A percentile compares a stretch with the other conserved stretches of the same genome.
These are phyloP conservation scores for Drosophila demipolita DNA, from an alignment of 2,888 invertebrate genomes.

Conservation along the genomic window DNA sequence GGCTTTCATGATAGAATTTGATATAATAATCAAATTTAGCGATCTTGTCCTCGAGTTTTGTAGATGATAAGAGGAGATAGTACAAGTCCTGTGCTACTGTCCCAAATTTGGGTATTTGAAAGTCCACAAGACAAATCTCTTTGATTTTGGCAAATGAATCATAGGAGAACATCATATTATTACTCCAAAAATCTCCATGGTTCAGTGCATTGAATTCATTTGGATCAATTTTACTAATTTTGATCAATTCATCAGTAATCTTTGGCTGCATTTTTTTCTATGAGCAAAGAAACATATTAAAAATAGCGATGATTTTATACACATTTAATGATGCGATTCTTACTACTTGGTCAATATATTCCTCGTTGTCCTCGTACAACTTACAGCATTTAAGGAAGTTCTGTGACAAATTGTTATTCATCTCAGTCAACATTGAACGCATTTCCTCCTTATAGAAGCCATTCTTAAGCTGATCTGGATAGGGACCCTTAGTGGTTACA, in stretches of 20 bases:
- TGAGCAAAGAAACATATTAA: background rate
- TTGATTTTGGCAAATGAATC: slow-evolving; percentile 64
- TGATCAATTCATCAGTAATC: slow-evolving; percentile 51
- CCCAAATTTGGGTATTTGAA: slow-evolving; percentile 76
- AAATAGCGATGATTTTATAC: background rate
- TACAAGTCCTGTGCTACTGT: slow-evolving; percentile 76
- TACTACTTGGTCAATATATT: slow-evolving; percentile 66
- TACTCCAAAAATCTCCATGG: slow-evolving; percentile 80
- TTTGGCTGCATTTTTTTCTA: slow-evolving; percentile 44
- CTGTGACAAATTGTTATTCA: slow-evolving; percentile 23
- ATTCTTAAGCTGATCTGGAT: slow-evolving; percentile 26
- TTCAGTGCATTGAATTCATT: slow-evolving; percentile 70
- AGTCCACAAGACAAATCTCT: slow-evolving; percentile 77
- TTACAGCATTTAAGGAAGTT: slow-evolving; percentile 45
- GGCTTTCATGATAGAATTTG: slow-evolving; percentile 74
- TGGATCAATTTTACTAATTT: slow-evolving; percentile 38
- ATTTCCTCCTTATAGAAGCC: slow-evolving; percentile 48
- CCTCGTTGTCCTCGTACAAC: slow-evolving; percentile 43
- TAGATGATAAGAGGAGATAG: slow-evolving; percentile 81
- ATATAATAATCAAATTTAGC: slow-evolving; percentile 80
- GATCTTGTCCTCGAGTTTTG: slow-evolving; percentile 76
- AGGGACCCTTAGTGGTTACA: slow-evolving; percentile 59
- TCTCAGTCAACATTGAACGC: slow-evolving; percentile 30
- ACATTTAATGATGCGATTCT: background rate
- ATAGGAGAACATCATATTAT: slow-evolving; percentile 80